Percentiles rank a stretch among this genome's conserved stretches.
phyloP scores from a whole-genome alignment of 1,140 invertebrate genomes.

The Drosophila triauraria region DNA sequence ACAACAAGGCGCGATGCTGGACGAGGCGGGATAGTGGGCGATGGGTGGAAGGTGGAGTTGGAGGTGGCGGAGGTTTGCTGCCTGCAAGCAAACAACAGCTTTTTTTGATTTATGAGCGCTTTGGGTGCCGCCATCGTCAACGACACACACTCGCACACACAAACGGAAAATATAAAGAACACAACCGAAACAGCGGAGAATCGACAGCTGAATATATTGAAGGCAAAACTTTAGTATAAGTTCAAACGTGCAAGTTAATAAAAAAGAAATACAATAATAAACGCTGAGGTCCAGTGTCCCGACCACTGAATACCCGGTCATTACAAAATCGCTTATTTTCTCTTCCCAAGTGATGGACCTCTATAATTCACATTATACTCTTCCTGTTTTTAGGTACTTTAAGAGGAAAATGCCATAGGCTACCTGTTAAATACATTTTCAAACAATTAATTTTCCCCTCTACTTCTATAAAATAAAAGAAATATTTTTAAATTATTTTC shows the following conservation, averaged over 20 bases:
- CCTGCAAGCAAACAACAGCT: slow-evolving; percentile 63
- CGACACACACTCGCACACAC: slow-evolving; percentile 31
- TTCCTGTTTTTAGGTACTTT: too few relatives aligned
- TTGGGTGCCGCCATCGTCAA: slow-evolving; percentile 65
- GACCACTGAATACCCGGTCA: neutral
- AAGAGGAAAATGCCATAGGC: too few relatives aligned
- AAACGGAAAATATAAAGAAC: slow-evolving; percentile 45
- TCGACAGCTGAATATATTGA: slow-evolving; percentile 61
- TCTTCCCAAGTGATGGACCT: too few relatives aligned
- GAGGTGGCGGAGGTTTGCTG: slow-evolving; percentile 16
- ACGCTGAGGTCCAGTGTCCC: neutral
- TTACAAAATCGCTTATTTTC: too few relatives aligned
- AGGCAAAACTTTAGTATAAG: slow-evolving; percentile 60
- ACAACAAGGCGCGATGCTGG: slow-evolving; percentile 25
- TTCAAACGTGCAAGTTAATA: slow-evolving; percentile 63
- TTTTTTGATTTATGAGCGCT: slow-evolving; percentile 83
- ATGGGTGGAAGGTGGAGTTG: slow-evolving; percentile 19
- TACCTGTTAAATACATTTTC: too few relatives aligned
- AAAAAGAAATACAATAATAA: slow-evolving; percentile 10
- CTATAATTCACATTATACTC: too few relatives aligned
- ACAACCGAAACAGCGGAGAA: slow-evolving; percentile 33
- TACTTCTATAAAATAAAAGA: too few relatives aligned
- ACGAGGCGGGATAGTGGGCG: neutral
- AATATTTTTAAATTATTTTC: too few relatives aligned
- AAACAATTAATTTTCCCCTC: too few relatives aligned